phyloP scores from a whole-genome alignment of 1,140 invertebrate genomes.

The Drosophila kikkawai region DNA sequence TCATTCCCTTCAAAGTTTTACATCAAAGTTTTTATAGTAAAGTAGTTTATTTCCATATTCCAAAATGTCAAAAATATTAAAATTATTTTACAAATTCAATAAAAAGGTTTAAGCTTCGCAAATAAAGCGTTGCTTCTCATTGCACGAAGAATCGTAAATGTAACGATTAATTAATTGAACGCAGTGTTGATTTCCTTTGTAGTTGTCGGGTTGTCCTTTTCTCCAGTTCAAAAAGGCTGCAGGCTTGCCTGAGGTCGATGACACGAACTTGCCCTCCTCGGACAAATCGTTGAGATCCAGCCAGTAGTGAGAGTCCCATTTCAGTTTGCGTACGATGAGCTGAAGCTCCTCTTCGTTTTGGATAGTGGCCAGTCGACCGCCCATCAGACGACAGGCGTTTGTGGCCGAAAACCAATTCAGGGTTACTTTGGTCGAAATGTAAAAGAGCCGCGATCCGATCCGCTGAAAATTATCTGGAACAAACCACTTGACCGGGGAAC shows the following conservation, averaged over 20 bases:
- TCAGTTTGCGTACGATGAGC: neutral
- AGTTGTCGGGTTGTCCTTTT: neutral
- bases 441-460: too few species aligned
- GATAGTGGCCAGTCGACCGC: neutral
- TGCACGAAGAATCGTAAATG: neutral
- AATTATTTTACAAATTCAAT: too few species aligned
- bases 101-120: neutral
- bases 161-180: constrained; percentile 1
- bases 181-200: neutral
- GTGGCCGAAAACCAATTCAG: too few species aligned
- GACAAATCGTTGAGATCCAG: constrained; percentile 1
- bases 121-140: neutral
- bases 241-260: neutral
- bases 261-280: neutral
- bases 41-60: too few species aligned
- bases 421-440: too few species aligned
- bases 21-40: too few species aligned
- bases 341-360: neutral
- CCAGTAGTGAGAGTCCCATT: neutral
- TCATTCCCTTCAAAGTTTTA: too few species aligned
- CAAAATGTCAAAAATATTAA: too few species aligned
- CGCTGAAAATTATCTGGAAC: too few species aligned
- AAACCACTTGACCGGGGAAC: too few species aligned
- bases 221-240: neutral
- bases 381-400: neutral